Evolutionary conservation across 2,888 invertebrate genomes (phyloP).

Genomic region (Biston stratarius): DNA sequence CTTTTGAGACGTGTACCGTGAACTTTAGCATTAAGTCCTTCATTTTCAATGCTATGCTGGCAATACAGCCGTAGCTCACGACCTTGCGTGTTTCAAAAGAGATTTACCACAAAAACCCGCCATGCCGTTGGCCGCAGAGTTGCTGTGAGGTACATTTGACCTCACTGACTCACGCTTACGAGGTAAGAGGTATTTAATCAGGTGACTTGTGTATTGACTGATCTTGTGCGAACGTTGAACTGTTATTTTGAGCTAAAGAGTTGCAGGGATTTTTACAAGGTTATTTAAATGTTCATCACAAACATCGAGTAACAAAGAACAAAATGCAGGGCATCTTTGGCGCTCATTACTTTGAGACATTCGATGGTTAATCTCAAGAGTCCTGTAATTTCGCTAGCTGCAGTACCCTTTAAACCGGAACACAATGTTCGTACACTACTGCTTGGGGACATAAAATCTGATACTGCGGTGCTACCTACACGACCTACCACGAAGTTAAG

Average conservation of each 20-base stretch:
- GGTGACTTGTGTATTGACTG: constrained; percentile 9
- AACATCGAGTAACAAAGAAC: neutral
- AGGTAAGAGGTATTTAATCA: constrained; percentile 18
- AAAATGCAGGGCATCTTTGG: no score
- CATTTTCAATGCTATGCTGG: constrained; percentile 6
- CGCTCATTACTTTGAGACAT: no score
- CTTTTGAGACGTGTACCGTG: neutral
- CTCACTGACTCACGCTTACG: constrained; percentile 35
- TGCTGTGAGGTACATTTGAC: constrained; percentile 35
- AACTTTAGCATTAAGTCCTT: neutral
- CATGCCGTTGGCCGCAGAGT: constrained; percentile 27
- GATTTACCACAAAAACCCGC: constrained; percentile 40
- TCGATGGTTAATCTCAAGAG: no score
- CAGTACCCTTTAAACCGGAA: no score
- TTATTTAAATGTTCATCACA: neutral
- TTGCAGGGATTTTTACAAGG: constrained; percentile 8
- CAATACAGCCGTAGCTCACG: constrained; percentile 24
- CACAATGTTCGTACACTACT: no score
- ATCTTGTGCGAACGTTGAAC: constrained; percentile 36
- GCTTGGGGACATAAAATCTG: no score
- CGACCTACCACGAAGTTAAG: no score
- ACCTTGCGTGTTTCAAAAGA: constrained; percentile 43
- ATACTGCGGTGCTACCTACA: no score
- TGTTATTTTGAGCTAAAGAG: constrained; percentile 15
- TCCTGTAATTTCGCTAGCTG: no score